These are phyloP conservation scores for Patella ulyssiponensis DNA, from an alignment of 2,888 invertebrate species.

Conservation along the genomic window DNA sequence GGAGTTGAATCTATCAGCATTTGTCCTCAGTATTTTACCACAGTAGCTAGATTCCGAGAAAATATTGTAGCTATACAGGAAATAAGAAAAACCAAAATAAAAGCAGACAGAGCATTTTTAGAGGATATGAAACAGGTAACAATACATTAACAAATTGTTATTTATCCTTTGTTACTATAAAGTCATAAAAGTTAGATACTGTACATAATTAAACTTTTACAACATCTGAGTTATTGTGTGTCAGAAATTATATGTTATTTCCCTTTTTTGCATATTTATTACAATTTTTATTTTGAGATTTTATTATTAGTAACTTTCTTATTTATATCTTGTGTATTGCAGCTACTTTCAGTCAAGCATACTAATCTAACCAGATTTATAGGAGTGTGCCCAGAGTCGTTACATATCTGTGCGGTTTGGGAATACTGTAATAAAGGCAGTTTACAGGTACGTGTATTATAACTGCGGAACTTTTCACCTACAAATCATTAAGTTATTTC, in stretches of 20 bases:
- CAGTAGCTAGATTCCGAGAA: constrained; percentile 54
- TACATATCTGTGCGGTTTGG: constrained; percentile 60
- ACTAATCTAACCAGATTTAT: constrained; percentile 57
- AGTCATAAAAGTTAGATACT: too few species aligned
- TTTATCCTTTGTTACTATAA: too few species aligned
- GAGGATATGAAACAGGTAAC: constrained; percentile 61
- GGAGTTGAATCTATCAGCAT: background rate
- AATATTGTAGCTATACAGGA: constrained; percentile 58
- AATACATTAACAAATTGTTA: background rate
- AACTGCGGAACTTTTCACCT: too few species aligned
- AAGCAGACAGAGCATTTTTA: constrained; percentile 55
- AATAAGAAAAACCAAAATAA: constrained; percentile 54
- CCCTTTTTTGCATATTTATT: too few species aligned
- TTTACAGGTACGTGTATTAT: constrained; percentile 47
- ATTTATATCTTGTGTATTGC: constrained; percentile 7
- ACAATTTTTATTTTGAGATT: too few species aligned
- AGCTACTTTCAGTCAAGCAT: constrained; percentile 63
- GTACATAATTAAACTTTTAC: too few species aligned
- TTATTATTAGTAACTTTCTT: too few species aligned
- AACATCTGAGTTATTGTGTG: too few species aligned
- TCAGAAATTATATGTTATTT: too few species aligned
- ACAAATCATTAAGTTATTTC: too few species aligned
- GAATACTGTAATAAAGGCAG: constrained; percentile 67
- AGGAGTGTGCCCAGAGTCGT: constrained; percentile 60
- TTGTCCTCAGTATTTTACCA: constrained; percentile 36